Base-by-base conservation (phyloP, 2,888 invertebrate species). In the Boloria euphrosyne region DNA sequence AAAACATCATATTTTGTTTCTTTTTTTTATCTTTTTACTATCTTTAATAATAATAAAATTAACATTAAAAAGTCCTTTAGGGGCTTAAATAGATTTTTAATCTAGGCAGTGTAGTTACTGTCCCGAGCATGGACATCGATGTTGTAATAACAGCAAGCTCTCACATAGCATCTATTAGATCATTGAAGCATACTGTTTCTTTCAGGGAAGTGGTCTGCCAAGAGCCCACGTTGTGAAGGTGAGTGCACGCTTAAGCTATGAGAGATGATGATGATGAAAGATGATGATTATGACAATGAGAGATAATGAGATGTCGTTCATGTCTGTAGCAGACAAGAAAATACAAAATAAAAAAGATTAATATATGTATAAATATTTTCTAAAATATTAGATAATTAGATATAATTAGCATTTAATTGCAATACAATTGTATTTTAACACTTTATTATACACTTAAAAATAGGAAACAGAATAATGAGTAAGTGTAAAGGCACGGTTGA, bases 91-190 rank as follows among this genome's bases (percentile, higher is more conserved):
- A 66, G 71, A 69, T 73, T 76, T 79, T 81, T 80, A 75, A 79
- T 79, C 72, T 68, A 74, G 75, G 73, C 76, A 75, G 75, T 76
- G 74, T 71, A 75, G 87, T 89, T 89, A 86, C 89, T 89, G 90
- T 89, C 88, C 87, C 87, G 76, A 80, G 90, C 90, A 90, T 90
- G 89, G 86, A 83, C 83, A 78, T 88, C 73, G 85, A 84, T 89
- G 88, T 89, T 84, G 87, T 88, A 83, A 80, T 86, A 88, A 86
- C 87, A 85, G 75, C 76, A 76, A 68, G 67, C 62, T 64, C 57
- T 22, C 67, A 57, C 66, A 58, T 57, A 64, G 68, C 65, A 38
- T 62, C 27, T 69, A 54, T 62, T 69, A 70, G 67, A 67, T 71
- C 76, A 82, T 79, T 85, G 77, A 84, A 84, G 78, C 75, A 73